Evolutionary conservation across 1,140 invertebrate species (phyloP), one percentile per base, ranked within the genome.

Genomic region (Coenobita brevimanus): DNA sequence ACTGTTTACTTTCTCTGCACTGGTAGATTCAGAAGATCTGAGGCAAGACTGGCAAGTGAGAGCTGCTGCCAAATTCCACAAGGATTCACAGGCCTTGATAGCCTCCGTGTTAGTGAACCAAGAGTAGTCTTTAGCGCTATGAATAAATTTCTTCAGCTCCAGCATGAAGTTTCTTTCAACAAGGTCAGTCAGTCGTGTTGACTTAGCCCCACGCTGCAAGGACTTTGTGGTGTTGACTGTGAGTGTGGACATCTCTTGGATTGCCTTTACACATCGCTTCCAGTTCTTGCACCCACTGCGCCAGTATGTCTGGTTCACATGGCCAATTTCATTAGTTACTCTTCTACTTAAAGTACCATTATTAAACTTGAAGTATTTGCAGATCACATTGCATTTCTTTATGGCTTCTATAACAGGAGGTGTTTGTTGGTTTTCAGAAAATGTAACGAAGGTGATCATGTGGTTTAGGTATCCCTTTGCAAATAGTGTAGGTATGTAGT

Each of bases 371-470:
- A 84, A n/a, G 21, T 30, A 21, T 33, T 60, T 75, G 43, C 27
- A 73, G 0, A 8, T 46, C 0, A 84, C 50, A 4, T 69, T 69
- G 38, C 75, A 84, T 10, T 38, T 73, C 8, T 10, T 57, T 21
- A 84, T 73, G 67, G 82, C 82, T 38, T 84, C 82, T 4, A 84
- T 46, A 30, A 84, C 82, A 57, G 82, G 82, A 15, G 82, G 82
- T 33, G n/a, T 75, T n/a, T 75, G 50, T n/a, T 75, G 82, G 27
- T 73, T 84, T 24, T 84, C 82, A 60, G 82, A 41, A 84, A 84
- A 84, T 17, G 82, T 84, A 36, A 84, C 24, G 38, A 84, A 73
- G n/a, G 67, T 54, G 8, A 84, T 1, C 3, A 84, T 30, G 36
- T 84, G 67, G 0, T 84, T 36, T 54, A 1, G 21, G 38, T 73